A percentile compares a stretch with the other conserved stretches of the same genome.
Conservation (phyloP, 2,113 vertebrate genomes). For the Cricetomys ansorgei region DNA sequence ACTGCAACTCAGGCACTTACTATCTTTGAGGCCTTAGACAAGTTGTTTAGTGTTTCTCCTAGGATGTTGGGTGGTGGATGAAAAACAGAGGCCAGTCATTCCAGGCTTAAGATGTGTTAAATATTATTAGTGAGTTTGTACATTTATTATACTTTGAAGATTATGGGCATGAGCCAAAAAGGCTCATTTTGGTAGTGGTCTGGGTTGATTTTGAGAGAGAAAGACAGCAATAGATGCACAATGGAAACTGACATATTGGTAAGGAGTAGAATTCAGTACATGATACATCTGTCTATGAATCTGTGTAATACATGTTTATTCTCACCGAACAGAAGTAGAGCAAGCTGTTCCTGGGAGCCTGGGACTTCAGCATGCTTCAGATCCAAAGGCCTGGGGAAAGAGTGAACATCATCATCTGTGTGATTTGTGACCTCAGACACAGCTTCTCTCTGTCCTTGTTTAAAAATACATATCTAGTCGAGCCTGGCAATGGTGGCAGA, state of each 20-base stretch:
- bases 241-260: background rate
- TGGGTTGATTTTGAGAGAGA: background rate
- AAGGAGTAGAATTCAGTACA: background rate
- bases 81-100: background rate
- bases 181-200: background rate
- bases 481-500: too few species aligned
- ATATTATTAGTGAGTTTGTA: background rate
- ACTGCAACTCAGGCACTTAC: background rate
- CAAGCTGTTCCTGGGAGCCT: background rate
- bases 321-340: slow-evolving; percentile 35
- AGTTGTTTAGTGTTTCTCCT: background rate
- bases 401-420: background rate
- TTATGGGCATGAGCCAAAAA: background rate
- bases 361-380: background rate
- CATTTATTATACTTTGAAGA: slow-evolving; percentile 24
- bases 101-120: background rate
- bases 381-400: background rate
- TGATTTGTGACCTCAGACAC: background rate
- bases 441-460: background rate
- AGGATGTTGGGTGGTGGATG: background rate
- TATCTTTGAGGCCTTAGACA: background rate
- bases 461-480: too few species aligned
- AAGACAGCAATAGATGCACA: background rate
- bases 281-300: background rate
- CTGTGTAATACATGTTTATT: background rate